Evolutionary conservation across 2,888 invertebrate species (phyloP), one percentile per base, ranked within the genome.

Genomic region (Harmothoe impar): DNA sequence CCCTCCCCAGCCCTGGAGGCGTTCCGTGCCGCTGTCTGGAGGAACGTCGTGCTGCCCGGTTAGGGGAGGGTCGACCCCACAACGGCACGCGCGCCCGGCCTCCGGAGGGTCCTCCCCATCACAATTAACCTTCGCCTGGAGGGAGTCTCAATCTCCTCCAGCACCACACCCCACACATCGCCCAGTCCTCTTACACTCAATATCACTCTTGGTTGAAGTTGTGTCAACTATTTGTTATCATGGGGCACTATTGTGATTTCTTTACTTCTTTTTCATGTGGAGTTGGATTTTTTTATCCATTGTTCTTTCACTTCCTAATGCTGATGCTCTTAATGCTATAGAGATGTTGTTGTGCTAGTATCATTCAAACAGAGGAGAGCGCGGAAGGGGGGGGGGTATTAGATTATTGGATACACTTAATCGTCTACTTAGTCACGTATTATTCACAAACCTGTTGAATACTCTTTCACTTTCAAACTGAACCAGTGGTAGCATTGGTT

Each of bases 21-120:
- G 81, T 33, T 33, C 81, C 81, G 81, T 81, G 81, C 81, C 81
- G 81, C 81, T 43, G 81, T 81, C 81, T 81, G 43, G 81, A 33
- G 81, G 43, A 15, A 10, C 17, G 35, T 10, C 31, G n/a, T 10
- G 43, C 7, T 15, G 81, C 15, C 81, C 35, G 81, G 23, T 35
- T 81, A 3, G 10, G n/a, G 43, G 33, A 81, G 72, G 29, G 15
- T 15, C 72, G 72, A 29, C 72, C 29, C 29, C 72, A 29, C 72
- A 29, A 72, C 72, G 72, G 72, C 81, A 81, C 81, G 81, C n/a
- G 35, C 81, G 12, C 35, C 35, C 81, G 25, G 1, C 43, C 81
- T 35, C 81, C 43, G 77, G 77, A 25, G 31, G 77, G 31, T n/a
- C 15, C n/a, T 62, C 23, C 1, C 62, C 23, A n/a, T n/a, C 29